Percentiles rank a stretch among this genome's conserved stretches.
Evolutionary conservation across 2,888 invertebrate genomes (phyloP).

Genomic region (Fissipunctia ypsillon): DNA sequence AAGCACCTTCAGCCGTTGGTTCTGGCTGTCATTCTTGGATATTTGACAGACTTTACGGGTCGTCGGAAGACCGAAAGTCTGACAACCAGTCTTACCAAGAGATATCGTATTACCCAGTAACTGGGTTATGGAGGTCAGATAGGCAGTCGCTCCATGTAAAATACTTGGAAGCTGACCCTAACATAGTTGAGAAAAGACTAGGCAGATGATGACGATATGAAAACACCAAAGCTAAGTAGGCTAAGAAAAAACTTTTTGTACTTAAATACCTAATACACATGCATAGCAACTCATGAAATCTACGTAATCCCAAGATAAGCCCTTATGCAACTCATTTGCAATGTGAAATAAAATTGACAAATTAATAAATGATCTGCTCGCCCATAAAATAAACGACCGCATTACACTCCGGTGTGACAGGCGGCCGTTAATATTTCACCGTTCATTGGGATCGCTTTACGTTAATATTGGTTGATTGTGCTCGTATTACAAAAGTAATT

Average conservation of each 20-base stretch:
- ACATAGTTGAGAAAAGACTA: too few relatives aligned
- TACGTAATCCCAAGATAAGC: neutral
- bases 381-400: slow-evolving; percentile 4
- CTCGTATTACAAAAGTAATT: slow-evolving; percentile 47
- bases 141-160: too few relatives aligned
- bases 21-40: too few relatives aligned
- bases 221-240: neutral
- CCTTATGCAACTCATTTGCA: neutral
- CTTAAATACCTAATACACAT: neutral
- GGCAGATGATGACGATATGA: too few relatives aligned
- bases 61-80: too few relatives aligned
- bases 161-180: too few relatives aligned
- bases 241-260: neutral
- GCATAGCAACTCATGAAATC: neutral
- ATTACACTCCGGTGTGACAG: slow-evolving; percentile 75
- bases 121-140: too few relatives aligned
- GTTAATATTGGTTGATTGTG: slow-evolving; percentile 55
- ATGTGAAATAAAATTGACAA: neutral
- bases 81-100: too few relatives aligned
- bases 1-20: too few relatives aligned
- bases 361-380: slow-evolving; percentile 8
- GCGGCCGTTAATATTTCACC: slow-evolving; percentile 72
- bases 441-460: slow-evolving; percentile 78
- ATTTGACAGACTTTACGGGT: too few relatives aligned
- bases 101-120: too few relatives aligned